phyloP scores from a whole-genome alignment of 2,797 vertebrate species.

The Scomberomorus guttatus region DNA sequence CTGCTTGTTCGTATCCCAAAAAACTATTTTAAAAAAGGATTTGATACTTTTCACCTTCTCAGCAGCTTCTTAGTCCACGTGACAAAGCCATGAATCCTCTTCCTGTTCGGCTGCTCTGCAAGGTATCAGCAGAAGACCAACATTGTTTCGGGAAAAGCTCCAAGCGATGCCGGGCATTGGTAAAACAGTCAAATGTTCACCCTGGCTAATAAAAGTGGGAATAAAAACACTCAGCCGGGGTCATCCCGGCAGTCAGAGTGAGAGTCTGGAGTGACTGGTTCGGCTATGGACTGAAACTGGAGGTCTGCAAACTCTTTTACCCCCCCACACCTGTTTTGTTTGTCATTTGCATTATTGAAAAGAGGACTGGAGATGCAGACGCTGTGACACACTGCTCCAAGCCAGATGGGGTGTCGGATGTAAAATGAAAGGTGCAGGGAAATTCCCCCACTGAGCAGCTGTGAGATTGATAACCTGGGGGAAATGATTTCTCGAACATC shows the following conservation, averaged over 20 bases:
- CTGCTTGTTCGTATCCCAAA: slow-evolving; percentile 4
- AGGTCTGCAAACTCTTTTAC: slow-evolving; percentile 33
- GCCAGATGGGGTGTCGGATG: slow-evolving; percentile 44
- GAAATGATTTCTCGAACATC: slow-evolving; percentile 43
- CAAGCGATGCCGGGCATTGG: slow-evolving; percentile 2
- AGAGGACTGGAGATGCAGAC: slow-evolving; percentile 43
- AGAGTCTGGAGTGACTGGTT: slow-evolving; percentile 61
- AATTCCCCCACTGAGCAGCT: slow-evolving; percentile 54
- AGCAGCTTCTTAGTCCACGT: background rate
- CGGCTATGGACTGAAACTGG: slow-evolving; percentile 19
- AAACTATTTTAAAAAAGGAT: background rate
- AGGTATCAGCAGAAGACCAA: background rate
- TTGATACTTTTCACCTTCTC: no score
- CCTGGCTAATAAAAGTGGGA: slow-evolving; percentile 4
- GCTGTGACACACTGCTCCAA: slow-evolving; percentile 36
- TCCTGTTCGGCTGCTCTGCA: background rate
- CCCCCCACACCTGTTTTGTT: background rate
- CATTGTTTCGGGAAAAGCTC: slow-evolving; percentile 25
- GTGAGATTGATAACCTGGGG: slow-evolving; percentile 55
- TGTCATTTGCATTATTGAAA: slow-evolving; percentile 67
- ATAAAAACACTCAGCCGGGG: slow-evolving; percentile 2
- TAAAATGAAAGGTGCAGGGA: slow-evolving; percentile 64
- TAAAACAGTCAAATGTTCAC: slow-evolving; percentile 20
- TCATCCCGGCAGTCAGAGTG: slow-evolving; percentile 57
- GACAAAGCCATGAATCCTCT: background rate